A percentile compares a stretch with the other conserved stretches of the same genome.
Evolutionary conservation across 2,888 invertebrate genomes (phyloP).

Genomic region (Clanis bilineata): DNA sequence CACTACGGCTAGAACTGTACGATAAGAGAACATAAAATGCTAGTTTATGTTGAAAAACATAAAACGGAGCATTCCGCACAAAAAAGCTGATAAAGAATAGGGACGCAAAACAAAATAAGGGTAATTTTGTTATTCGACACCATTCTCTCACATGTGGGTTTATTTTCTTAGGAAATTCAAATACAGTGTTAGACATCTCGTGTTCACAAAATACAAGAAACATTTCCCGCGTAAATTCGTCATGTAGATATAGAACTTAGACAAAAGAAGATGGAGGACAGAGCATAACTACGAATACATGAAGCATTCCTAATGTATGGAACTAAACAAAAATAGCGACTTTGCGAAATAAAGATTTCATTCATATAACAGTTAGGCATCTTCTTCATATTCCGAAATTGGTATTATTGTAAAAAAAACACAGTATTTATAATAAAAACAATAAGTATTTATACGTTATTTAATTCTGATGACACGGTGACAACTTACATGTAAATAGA

Average conservation of each 20-base stretch:
- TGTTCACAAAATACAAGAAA: slow-evolving; percentile 17
- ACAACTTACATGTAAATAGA: no score
- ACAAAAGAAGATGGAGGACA: no score
- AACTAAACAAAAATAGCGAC: no score
- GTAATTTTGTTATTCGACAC: slow-evolving; percentile 19
- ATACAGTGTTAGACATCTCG: slow-evolving; percentile 12
- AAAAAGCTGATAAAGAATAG: slow-evolving; percentile 16
- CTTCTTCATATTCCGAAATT: no score
- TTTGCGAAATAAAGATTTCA: no score
- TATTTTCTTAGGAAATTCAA: slow-evolving; percentile 18
- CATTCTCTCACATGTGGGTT: slow-evolving; percentile 13
- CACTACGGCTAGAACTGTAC: background rate
- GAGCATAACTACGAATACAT: no score
- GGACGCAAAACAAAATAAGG: slow-evolving; percentile 19
- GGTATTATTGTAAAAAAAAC: no score
- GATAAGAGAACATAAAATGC: slow-evolving; percentile 6
- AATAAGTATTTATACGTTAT: no score
- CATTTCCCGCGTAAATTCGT: slow-evolving; percentile 15
- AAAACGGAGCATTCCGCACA: slow-evolving; percentile 10
- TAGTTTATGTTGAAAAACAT: slow-evolving; percentile 14
- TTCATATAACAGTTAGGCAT: no score
- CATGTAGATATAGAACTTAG: slow-evolving; percentile 13
- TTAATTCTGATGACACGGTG: no score
- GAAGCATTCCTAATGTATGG: no score
- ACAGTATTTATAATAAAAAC: no score